Base-by-base conservation (phyloP, 2,113 vertebrate genomes). In the Aegithalos caudatus region DNA sequence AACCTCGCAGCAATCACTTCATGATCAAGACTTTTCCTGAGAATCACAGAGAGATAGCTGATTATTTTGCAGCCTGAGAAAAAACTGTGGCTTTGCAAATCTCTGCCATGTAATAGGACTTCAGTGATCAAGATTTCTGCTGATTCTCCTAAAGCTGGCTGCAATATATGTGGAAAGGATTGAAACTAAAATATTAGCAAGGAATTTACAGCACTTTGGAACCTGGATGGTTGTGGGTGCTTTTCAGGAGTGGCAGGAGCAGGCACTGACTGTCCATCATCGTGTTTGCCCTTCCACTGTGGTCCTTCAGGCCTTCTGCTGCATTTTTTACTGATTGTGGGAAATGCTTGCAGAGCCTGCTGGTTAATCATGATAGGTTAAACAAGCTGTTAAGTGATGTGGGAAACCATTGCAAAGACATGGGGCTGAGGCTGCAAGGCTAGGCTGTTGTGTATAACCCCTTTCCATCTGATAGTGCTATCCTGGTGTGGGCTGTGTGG, bases 321-420 rank as follows among this genome's bases (percentile, higher is more conserved):
- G 29, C n/a, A 51, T 47, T 84, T 84, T 76, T 67, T 64, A 61
- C 57, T 29, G 69, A 56, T 44, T 47, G 69, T 48, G 58, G 72
- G 92, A 90, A 84, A 92, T 33, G 79, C 90, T 71, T 94, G 69
- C 74, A 70, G 74, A 83, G 60, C 67, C 81, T 53, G 22, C 31
- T 71, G 58, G 85, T 90, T 76, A 72, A 88, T 83, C 81, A 31
- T 11, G 53, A 37, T 40, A 45, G 5, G 4, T 76, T 86, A 89
- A 96, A 88, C 48, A 76, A 88, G 80, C 71, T 93, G 67, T 53
- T 89, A 93, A 94, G 79, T 60, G 88, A 66, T 81, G 73, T 81
- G 78, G 77, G 87, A 94, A 96, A 84, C 64, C 73, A 91, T 51
- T 40, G 90, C 88, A 93, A 79, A 95, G 95, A 86, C 44, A 48